Evolutionary conservation across 2,888 invertebrate species (phyloP).

Genomic region (Hydroisotoma schaefferi): DNA sequence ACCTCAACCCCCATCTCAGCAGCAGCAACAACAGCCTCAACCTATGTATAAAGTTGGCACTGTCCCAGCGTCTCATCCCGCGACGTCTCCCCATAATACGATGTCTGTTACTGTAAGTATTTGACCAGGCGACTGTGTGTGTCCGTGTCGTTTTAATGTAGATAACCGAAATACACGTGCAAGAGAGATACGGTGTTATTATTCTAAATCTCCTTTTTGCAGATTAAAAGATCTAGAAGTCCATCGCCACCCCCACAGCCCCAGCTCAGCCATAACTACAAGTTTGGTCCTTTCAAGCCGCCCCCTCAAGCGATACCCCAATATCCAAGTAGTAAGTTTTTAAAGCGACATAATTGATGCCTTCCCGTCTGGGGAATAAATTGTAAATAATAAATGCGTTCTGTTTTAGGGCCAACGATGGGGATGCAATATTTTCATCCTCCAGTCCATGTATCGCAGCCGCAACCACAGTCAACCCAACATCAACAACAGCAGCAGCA

Average conservation of each 20-base stretch:
- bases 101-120: conserved; percentile 4
- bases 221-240: conserved; percentile 62
- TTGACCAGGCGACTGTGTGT: background rate
- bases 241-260: conserved; percentile 58
- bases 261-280: conserved; percentile 58
- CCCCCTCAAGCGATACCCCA: conserved; percentile 58
- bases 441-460: conserved; percentile 14
- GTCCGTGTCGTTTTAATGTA: background rate
- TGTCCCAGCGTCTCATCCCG: background rate
- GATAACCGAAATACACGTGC: too few relatives aligned
- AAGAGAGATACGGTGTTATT: too few relatives aligned
- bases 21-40: conserved; percentile 4
- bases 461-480: conserved; percentile 12
- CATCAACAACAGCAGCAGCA: conserved; percentile 1
- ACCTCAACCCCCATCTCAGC: conserved; percentile 44
- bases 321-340: conserved; percentile 55
- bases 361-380: too few relatives aligned
- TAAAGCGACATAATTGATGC: background rate
- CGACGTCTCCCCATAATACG: background rate
- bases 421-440: conserved; percentile 36
- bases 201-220: background rate
- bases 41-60: conserved; percentile 53
- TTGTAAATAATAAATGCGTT: too few relatives aligned
- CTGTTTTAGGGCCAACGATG: conserved; percentile 23
- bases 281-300: conserved; percentile 57